Percentiles rank a stretch among this genome's conserved stretches.
Conservation (phyloP, 2,888 invertebrate species). For the Antheraea yamamai region DNA sequence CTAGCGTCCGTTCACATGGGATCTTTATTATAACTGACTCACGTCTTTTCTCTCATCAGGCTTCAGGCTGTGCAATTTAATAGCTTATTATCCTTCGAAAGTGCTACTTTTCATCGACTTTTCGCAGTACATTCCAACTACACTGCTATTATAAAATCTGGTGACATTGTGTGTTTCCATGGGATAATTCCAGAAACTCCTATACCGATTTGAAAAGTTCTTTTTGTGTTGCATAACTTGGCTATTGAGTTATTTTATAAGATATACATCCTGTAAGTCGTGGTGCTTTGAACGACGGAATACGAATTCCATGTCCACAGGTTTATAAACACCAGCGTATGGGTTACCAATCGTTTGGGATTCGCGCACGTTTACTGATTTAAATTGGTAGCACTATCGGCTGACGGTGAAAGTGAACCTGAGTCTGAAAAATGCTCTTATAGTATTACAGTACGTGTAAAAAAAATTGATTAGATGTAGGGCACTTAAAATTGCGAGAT, state of each 20-base stretch:
- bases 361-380: too few relatives aligned
- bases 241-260: neutral
- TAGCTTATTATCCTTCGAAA: neutral
- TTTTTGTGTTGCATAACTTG: neutral
- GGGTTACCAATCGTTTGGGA: too few relatives aligned
- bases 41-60: constrained; percentile 5
- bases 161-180: neutral
- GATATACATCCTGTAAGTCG: neutral
- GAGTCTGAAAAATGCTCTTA: too few relatives aligned
- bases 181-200: neutral
- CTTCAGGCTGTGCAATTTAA: constrained; percentile 3
- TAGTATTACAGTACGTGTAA: too few relatives aligned
- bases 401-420: too few relatives aligned
- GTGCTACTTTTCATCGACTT: neutral
- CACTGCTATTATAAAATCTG: neutral
- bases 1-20: neutral
- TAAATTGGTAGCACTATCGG: too few relatives aligned
- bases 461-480: too few relatives aligned
- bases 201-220: neutral
- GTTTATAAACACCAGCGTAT: too few relatives aligned
- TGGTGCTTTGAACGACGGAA: too few relatives aligned
- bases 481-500: too few relatives aligned
- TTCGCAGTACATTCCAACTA: neutral
- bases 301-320: too few relatives aligned
- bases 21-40: constrained; percentile 1